Base-by-base conservation (phyloP, 2,113 vertebrate species). In the Fulmarus glacialis region DNA sequence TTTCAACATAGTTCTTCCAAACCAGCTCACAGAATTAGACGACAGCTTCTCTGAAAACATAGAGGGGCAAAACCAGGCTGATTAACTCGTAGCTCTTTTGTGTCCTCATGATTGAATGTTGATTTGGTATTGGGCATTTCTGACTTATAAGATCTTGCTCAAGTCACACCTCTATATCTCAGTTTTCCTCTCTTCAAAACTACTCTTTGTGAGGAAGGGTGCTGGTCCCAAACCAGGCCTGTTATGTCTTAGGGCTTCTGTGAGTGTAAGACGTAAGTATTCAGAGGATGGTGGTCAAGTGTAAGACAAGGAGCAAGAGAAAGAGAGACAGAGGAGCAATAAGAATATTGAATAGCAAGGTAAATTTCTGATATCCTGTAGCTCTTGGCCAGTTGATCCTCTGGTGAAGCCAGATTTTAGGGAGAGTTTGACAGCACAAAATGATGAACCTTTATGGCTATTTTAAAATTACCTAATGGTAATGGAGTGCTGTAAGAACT, bases 381-480 rank as follows among this genome's bases (percentile, higher is more conserved):
- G 24, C 34, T 87, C 48, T 93, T 80, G 36, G 43, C 42, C 13
- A 27, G 29, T 34, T 82, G 24, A 52, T 87, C 13, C 17, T 93
- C 75, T 59, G 1, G 4, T 74, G 68, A 91, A 94, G 63, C 50
- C 86, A 94, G 50, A 84, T 87, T 82, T 94, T 89, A 64, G 38
- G 47, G 9, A 55, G 29, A 79, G 34, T 79, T 91, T 94, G 60
- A 40, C 60, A 68, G 64, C 15, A 91, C 66, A 89, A 94, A 74
- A 38, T 70, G 5, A 50, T 87, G 42, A 68, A 79, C 53, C 4
- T 78, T 91, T 55, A n/a, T 34, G 48, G 50, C 50, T 95, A 12
- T 85, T 94, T 95, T 93, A 12, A 94, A 91, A 71, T 77, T 78
- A 58, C 26, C 27, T 91, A 24, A 78, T 89, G 72, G 38, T 78